These are phyloP conservation scores for Cryptus armator DNA, from an alignment of 2,888 invertebrate species.

Conservation along the genomic window DNA sequence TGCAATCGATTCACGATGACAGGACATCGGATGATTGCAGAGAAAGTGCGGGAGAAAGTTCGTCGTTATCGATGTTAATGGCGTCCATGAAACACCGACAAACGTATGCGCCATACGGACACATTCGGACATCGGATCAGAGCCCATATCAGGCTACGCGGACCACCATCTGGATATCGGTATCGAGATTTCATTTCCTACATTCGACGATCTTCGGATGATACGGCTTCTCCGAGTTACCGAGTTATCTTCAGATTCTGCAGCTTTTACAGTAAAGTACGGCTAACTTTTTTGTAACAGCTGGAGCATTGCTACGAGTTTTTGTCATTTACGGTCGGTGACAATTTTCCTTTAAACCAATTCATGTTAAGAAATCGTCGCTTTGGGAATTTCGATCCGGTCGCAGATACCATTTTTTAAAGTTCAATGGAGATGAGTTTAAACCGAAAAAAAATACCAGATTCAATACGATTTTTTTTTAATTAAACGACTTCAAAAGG, in stretches of 20 bases:
- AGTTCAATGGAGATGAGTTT: too few relatives aligned
- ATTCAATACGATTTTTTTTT: too few relatives aligned
- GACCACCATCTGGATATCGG: background rate
- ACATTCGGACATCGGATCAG: background rate
- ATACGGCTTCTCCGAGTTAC: background rate
- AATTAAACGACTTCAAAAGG: too few relatives aligned
- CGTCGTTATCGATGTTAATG: conserved; percentile 68
- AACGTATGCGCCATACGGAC: background rate
- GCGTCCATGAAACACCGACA: conserved; percentile 34
- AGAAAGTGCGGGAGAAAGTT: conserved; percentile 77
- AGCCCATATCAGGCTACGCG: conserved; percentile 19
- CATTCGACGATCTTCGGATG: conserved; percentile 3
- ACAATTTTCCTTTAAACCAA: background rate
- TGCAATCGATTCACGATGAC: conserved; percentile 41
- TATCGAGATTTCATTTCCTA: conserved; percentile 5
- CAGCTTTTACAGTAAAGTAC: background rate
- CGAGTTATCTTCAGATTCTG: background rate
- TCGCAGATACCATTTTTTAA: too few relatives aligned
- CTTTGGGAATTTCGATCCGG: background rate
- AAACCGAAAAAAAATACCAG: too few relatives aligned
- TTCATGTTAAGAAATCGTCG: background rate
- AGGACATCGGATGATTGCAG: conserved; percentile 50
- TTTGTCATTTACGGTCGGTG: conserved; percentile 13
- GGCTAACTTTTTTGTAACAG: background rate
- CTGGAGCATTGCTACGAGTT: conserved; percentile 1